Percentiles rank a stretch among this genome's conserved stretches.
Conservation (phyloP, 2,888 invertebrate species). For the Mactromeris polynyma region DNA sequence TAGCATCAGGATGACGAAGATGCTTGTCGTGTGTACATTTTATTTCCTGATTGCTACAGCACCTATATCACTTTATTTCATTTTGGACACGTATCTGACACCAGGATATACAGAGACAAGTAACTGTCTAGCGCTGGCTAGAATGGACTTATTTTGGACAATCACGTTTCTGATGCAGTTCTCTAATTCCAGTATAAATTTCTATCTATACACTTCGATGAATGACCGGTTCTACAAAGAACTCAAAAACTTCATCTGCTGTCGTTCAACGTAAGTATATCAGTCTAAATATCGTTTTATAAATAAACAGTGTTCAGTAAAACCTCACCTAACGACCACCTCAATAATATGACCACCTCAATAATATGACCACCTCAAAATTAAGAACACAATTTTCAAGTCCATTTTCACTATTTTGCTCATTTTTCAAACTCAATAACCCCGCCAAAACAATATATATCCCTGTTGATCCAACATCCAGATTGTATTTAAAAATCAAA, state of each 20-base stretch:
- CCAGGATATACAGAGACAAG: slow-evolving; percentile 30
- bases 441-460: not conserved
- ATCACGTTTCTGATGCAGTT: slow-evolving; percentile 68
- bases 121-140: slow-evolving; percentile 18
- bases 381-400: too few species aligned
- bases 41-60: slow-evolving; percentile 72
- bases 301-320: not conserved
- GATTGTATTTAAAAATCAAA: too few species aligned
- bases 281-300: not conserved
- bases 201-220: slow-evolving; percentile 73
- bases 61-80: slow-evolving; percentile 73
- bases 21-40: slow-evolving; percentile 69
- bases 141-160: slow-evolving; percentile 67
- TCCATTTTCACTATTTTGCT: too few species aligned
- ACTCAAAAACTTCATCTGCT: slow-evolving; percentile 50
- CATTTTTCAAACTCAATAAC: not conserved
- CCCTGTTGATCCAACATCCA: too few species aligned
- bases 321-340: not conserved
- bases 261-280: slow-evolving; percentile 60
- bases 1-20: slow-evolving; percentile 71
- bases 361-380: too few species aligned
- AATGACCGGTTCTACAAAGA: slow-evolving; percentile 69
- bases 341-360: too few species aligned
- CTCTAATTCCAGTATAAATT: slow-evolving; percentile 73
- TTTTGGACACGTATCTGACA: slow-evolving; percentile 70